Evolutionary conservation across 2,797 vertebrate genomes (phyloP).

Genomic region (Eptatretus atami): DNA sequence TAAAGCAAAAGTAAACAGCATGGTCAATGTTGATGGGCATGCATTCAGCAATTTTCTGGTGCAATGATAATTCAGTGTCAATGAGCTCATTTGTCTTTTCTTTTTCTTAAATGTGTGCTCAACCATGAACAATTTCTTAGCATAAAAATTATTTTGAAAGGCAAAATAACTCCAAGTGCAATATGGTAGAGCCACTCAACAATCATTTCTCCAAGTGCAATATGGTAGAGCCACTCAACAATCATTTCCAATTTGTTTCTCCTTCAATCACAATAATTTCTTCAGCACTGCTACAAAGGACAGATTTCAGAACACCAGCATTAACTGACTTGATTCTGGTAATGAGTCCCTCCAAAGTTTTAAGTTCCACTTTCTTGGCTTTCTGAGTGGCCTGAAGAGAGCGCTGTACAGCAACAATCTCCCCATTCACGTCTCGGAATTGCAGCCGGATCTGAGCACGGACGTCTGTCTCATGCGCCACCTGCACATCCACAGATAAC

Average conservation of each 20-base stretch:
- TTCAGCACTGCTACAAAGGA: too few species aligned
- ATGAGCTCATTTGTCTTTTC: too few species aligned
- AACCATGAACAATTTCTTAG: too few species aligned
- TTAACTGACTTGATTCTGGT: slow-evolving; percentile 37
- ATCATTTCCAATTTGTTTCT: background rate
- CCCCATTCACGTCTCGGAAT: slow-evolving; percentile 49
- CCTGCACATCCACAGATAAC: slow-evolving; percentile 11
- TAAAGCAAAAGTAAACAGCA: slow-evolving; percentile 2
- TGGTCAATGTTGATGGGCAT: background rate
- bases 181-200: too few species aligned
- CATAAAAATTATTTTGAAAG: too few species aligned
- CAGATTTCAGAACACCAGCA: too few species aligned
- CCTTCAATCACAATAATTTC: background rate
- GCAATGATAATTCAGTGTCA: too few species aligned
- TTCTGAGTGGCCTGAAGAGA: slow-evolving; percentile 79
- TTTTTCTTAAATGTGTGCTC: too few species aligned
- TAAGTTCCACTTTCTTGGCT: slow-evolving; percentile 53
- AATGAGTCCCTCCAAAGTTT: slow-evolving; percentile 71
- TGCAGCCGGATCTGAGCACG: slow-evolving; percentile 62
- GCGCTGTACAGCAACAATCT: slow-evolving; percentile 37
- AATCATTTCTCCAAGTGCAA: background rate
- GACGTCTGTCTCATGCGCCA: slow-evolving; percentile 58
- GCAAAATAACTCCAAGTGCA: too few species aligned
- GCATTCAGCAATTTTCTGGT: background rate
- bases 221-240: background rate